Conservation (phyloP, 2,797 vertebrate genomes). For the Halcyon smyrnensis region DNA sequence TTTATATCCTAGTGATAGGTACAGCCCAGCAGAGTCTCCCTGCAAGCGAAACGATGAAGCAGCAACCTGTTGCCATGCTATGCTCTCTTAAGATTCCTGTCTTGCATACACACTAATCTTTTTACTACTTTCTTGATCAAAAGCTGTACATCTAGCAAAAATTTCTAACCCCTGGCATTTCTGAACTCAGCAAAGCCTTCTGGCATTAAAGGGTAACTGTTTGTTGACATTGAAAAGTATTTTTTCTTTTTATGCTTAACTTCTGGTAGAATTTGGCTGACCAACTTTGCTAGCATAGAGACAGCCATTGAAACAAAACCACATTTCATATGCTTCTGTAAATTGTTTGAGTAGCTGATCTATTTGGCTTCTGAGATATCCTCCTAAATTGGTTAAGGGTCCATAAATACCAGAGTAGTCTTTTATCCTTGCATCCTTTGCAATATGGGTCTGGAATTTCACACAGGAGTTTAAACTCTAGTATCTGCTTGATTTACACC, state of each 20-base stretch:
- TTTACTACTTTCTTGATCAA: constrained; percentile 7
- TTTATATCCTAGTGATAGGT: background rate
- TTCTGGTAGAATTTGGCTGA: background rate
- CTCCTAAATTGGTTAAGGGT: background rate
- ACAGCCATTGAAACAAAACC: background rate
- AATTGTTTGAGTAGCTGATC: background rate
- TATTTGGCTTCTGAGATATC: background rate
- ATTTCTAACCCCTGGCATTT: constrained; percentile 9
- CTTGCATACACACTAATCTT: background rate
- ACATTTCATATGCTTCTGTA: background rate
- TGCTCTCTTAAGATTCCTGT: background rate
- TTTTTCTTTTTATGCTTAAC: background rate
- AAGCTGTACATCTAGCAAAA: background rate
- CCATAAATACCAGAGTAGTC: background rate
- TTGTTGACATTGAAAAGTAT: background rate
- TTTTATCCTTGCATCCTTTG: background rate
- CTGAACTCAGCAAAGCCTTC: background rate
- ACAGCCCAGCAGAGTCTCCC: background rate
- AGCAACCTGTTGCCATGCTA: background rate
- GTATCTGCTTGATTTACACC: background rate
- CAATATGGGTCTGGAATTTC: background rate
- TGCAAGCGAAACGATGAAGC: background rate
- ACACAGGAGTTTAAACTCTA: background rate
- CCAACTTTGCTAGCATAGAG: background rate
- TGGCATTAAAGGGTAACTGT: background rate